Evolutionary conservation across 2,113 vertebrate species (phyloP), one percentile per base, ranked within the genome.

Genomic region (Microtus oregoni): DNA sequence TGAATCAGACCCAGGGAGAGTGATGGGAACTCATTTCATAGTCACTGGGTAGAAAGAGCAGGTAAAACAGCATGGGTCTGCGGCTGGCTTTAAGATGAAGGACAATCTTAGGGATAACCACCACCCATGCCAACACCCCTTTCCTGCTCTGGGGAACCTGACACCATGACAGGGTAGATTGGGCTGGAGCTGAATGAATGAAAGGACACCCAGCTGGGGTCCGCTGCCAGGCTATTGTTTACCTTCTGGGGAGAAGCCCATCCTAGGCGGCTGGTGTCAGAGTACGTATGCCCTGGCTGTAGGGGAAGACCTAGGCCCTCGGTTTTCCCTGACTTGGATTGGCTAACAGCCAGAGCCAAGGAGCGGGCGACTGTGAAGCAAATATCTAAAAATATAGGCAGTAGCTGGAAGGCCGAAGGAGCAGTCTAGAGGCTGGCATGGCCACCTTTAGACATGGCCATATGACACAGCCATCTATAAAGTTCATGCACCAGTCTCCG

Each of bases 71-170:
- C 19, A 2, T 44, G 85, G 17, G 10, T 26, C 32, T 61, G 28
- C 12, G 3, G 3, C 30, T 19, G 52, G 38, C 86, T 82, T 50
- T 14, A 11, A 61, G 44, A 38, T 9, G 38, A 6, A 52, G 30
- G 15, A 5, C 22, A 11, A 50, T 24, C 8, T 65, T 85, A 7
- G 38, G n/a, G 63, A 24, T 12, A 0, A 22, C 38, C 20, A 86
- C 6, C 15, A 41, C 24, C 12, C 5, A 1, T 1, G 20, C 28
- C 83, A 41, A 30, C 3, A 72, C 20, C 32, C 13, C 0, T 11
- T 67, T 75, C 24, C n/a, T 41, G 58, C n/a, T 83, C 81, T 55
- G 8, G 24, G 65, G 61, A 20, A 17, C 15, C n/a, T 92, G 30
- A 76, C 15, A 17, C 1, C 35, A 38, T 38, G 32, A 30, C 35